Conservation (phyloP, 2,797 vertebrate species). For the Enteromius unitaeniatus region DNA sequence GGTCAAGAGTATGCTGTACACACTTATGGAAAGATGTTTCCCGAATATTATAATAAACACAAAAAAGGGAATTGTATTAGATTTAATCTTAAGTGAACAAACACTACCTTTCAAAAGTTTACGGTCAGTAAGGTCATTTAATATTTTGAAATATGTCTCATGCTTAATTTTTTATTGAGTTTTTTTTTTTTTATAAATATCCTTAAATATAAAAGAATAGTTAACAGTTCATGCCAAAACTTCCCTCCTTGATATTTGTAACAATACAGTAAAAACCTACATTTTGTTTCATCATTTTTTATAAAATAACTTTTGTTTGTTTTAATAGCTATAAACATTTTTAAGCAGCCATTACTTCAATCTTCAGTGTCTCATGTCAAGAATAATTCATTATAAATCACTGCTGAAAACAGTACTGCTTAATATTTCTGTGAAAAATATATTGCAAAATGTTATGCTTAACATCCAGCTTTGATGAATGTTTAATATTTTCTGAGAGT, state of each 20-base stretch:
- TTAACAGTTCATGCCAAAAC: no score
- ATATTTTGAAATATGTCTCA: not conserved
- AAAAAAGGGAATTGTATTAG: not conserved
- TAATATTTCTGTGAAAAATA: not conserved
- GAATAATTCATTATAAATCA: not conserved
- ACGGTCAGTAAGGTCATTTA: not conserved
- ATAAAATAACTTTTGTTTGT: not conserved
- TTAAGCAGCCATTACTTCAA: not conserved
- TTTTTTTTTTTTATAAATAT: no score
- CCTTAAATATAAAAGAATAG: no score
- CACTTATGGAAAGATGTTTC: not conserved
- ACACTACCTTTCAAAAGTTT: not conserved
- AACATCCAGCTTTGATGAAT: not conserved
- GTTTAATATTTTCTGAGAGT: not conserved
- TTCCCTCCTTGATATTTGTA: not conserved
- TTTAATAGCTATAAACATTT: not conserved
- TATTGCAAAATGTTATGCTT: not conserved
- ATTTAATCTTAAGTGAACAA: not conserved
- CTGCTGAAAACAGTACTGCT: not conserved
- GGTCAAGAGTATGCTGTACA: not conserved
- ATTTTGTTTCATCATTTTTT: no score
- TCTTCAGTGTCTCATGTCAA: not conserved
- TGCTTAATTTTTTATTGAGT: not conserved
- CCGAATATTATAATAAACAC: not conserved
- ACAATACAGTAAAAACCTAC: not conserved